phyloP scores from a whole-genome alignment of 2,888 invertebrate species.

The Hypena proboscidalis region DNA sequence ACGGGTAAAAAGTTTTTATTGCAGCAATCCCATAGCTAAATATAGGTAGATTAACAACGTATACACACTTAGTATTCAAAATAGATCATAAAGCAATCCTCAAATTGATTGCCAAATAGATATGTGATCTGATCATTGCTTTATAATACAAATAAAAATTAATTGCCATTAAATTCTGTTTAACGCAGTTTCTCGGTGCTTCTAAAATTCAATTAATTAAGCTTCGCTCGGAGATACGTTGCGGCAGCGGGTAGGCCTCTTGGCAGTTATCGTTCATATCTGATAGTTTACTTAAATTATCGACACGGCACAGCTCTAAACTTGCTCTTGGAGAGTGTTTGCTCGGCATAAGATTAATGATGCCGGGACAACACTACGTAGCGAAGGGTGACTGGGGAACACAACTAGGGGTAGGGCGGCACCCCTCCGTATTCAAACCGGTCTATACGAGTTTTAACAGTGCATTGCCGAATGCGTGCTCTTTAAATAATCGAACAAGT shows the following conservation, averaged over 20 bases:
- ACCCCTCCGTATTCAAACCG: too few species aligned
- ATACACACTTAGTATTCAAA: not conserved
- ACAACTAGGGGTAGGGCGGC: conserved; percentile 25
- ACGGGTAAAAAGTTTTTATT: too few species aligned
- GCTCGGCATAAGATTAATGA: conserved; percentile 80
- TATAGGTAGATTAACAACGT: not conserved
- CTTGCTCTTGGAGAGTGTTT: conserved; percentile 63
- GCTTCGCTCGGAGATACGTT: conserved; percentile 15
- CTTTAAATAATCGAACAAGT: too few species aligned
- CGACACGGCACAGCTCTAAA: conserved; percentile 66
- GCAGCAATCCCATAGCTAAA: too few species aligned
- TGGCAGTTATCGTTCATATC: conserved; percentile 54
- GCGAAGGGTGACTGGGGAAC: conserved; percentile 39
- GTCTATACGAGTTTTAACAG: too few species aligned
- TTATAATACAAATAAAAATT: conserved; percentile 38
- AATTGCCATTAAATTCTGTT: conserved; percentile 43
- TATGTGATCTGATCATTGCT: conserved; percentile 18
- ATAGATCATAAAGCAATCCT: conserved; percentile 2
- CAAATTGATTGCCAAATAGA: conserved; percentile 9
- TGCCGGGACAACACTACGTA: conserved; percentile 65
- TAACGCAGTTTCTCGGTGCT: conserved; percentile 37
- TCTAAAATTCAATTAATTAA: conserved; percentile 57
- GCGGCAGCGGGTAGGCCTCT: conserved; percentile 23
- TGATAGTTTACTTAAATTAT: conserved; percentile 63
- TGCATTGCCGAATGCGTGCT: too few species aligned